Conservation (phyloP, 2,888 invertebrate genomes). For the Exocentrus adspersus region DNA sequence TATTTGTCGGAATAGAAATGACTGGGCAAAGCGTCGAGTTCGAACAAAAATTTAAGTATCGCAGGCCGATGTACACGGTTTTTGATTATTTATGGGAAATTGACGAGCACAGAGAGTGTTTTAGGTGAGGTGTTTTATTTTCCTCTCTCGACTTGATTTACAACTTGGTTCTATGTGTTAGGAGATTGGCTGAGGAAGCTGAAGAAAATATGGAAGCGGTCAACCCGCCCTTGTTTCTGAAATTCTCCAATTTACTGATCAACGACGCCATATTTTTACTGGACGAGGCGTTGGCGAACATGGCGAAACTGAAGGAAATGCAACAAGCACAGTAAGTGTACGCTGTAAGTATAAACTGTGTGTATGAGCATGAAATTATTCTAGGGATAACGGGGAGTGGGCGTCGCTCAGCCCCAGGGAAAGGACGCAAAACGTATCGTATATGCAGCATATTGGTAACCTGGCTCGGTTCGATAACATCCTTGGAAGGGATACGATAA, state of each 20-base stretch:
- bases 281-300: conserved; percentile 90
- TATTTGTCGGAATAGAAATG: conserved; percentile 98
- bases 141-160: conserved; percentile 29
- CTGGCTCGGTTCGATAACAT: conserved; percentile 93
- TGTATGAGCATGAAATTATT: conserved; percentile 23
- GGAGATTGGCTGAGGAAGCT: conserved; percentile 80
- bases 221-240: conserved; percentile 89
- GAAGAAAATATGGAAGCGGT: conserved; percentile 90
- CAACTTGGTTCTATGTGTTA: conserved; percentile 52
- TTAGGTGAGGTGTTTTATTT: conserved; percentile 69
- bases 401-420: conserved; percentile 74
- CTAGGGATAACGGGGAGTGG: conserved; percentile 81
- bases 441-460: conserved; percentile 81
- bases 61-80: conserved; percentile 93
- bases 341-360: background rate
- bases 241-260: conserved; percentile 95
- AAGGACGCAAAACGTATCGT: conserved; percentile 77
- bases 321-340: conserved; percentile 77
- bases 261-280: conserved; percentile 97
- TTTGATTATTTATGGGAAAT: conserved; percentile 92
- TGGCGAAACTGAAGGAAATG: conserved; percentile 87
- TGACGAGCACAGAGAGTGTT: conserved; percentile 78
- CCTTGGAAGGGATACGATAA: conserved; percentile 88
- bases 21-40: conserved; percentile 95
- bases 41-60: conserved; percentile 96